These are phyloP conservation scores for Ctenodactylus gundi DNA, from an alignment of 2,113 vertebrate species.

Conservation along the genomic window DNA sequence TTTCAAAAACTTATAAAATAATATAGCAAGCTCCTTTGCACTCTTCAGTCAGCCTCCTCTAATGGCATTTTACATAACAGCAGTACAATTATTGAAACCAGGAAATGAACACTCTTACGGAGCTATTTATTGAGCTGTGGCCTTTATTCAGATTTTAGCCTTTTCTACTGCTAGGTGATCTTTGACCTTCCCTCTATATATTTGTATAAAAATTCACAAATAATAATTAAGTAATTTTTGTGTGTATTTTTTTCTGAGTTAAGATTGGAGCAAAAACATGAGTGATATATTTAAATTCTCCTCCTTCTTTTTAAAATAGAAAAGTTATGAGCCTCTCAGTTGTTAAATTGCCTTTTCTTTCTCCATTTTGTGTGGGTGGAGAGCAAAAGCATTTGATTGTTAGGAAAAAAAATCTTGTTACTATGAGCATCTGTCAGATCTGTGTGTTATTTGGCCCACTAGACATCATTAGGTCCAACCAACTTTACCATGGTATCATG, in stretches of 20 bases:
- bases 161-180: background rate
- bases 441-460: constrained; percentile 59
- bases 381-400: constrained; percentile 58
- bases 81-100: background rate
- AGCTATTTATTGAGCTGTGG: background rate
- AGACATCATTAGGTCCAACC: constrained; percentile 45
- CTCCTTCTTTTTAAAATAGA: constrained; percentile 46
- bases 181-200: background rate
- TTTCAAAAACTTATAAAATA: constrained; percentile 4
- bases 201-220: background rate
- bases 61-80: background rate
- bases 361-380: constrained; percentile 54
- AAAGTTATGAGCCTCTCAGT: constrained; percentile 42
- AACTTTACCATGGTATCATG: constrained; percentile 52
- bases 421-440: constrained; percentile 70
- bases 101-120: background rate
- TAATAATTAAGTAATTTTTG: constrained; percentile 1
- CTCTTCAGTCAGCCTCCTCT: background rate
- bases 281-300: constrained; percentile 12
- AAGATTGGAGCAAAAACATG: background rate
- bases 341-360: constrained; percentile 55
- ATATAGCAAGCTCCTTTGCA: background rate
- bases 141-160: background rate
- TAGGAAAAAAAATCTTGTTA: constrained; percentile 56
- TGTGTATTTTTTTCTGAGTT: background rate